These are phyloP conservation scores for Mastigias papua DNA, from an alignment of 30 jellyfish, hydroid and myxozoan species.

Conservation along the genomic window DNA sequence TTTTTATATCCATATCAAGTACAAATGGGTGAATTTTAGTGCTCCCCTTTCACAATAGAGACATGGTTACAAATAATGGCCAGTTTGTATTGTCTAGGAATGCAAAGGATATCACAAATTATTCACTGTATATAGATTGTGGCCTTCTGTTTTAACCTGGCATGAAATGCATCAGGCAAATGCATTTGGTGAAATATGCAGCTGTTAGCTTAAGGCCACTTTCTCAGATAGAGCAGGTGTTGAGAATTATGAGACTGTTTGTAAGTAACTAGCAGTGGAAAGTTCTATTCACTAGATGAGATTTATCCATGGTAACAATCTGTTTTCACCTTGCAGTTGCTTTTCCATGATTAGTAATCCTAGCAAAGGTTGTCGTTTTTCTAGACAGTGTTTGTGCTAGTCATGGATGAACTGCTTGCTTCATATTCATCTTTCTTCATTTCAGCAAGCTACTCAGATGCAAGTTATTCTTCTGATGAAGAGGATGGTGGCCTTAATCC, in stretches of 20 bases:
- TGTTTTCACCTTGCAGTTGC: neutral
- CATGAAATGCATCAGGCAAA: no score
- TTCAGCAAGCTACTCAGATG: slow-evolving; percentile 96
- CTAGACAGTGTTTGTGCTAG: neutral
- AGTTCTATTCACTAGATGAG: neutral
- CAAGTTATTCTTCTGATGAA: slow-evolving; percentile 95
- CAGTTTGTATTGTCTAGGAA: no score
- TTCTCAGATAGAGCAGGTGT: neutral
- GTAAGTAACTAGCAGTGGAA: neutral
- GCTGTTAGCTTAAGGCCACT: neutral
- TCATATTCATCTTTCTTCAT: slow-evolving; percentile 14
- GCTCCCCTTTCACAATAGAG: no score
- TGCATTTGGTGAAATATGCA: no score
- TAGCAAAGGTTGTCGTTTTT: neutral
- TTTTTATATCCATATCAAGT: no score
- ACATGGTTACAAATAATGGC: no score
- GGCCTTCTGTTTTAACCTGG: no score
- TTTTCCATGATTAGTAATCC: neutral
- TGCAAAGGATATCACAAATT: no score
- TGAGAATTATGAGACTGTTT: neutral
- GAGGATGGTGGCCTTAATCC: slow-evolving; percentile 97
- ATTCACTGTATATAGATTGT: no score
- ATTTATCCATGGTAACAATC: neutral
- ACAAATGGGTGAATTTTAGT: no score
- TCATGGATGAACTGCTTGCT: slow-evolving; percentile 17